Evolutionary conservation across 2,113 vertebrate genomes (phyloP).

Genomic region (Potamarius usumacintae): DNA sequence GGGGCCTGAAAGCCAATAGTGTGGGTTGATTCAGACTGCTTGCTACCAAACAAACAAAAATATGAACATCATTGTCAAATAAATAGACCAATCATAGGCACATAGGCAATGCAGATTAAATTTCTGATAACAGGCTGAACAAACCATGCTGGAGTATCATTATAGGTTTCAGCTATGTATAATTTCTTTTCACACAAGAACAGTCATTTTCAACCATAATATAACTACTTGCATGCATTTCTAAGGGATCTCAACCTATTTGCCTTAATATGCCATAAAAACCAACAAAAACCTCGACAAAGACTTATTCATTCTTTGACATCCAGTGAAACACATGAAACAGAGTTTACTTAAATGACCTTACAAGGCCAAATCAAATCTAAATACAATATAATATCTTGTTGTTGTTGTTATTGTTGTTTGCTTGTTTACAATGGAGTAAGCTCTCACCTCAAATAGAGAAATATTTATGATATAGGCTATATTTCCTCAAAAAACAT

Average conservation of each 20-base stretch:
- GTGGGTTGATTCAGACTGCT: slow-evolving; percentile 34
- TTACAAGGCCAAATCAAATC: not conserved
- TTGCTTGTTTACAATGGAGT: not conserved
- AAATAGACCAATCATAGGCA: not conserved
- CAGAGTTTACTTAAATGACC: not conserved
- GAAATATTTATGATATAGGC: not conserved
- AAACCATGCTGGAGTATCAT: not conserved
- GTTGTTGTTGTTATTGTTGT: not conserved
- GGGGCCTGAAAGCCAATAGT: slow-evolving; percentile 51
- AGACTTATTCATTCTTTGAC: not conserved
- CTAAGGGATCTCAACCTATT: not conserved
- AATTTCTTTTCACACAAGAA: not conserved
- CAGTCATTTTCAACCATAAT: not conserved
- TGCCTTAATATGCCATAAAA: not conserved
- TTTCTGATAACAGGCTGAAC: not conserved
- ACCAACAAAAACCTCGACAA: not conserved
- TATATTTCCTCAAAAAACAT: not conserved
- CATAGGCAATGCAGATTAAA: not conserved
- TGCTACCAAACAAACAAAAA: slow-evolving; percentile 8
- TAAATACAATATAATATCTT: not conserved
- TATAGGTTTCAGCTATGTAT: not conserved
- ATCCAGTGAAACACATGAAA: too few species aligned
- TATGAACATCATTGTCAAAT: not conserved
- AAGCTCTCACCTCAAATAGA: not conserved
- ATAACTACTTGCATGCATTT: not conserved